Percentiles rank a stretch among this genome's conserved stretches.
These are phyloP conservation scores for Cyrtonyx montezumae DNA, from an alignment of 2,113 vertebrate species.

Conservation along the genomic window DNA sequence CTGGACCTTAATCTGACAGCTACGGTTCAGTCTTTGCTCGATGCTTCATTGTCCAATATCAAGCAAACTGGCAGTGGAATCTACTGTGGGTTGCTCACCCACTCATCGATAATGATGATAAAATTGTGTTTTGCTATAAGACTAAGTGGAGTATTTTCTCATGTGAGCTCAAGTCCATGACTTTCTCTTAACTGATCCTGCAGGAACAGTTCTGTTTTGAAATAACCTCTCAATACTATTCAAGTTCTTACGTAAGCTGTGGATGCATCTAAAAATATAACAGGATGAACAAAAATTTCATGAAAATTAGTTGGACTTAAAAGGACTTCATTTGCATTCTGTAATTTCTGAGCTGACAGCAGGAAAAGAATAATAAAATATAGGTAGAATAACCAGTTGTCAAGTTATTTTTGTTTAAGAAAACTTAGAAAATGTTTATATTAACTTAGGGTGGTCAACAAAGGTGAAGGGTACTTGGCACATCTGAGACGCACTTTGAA, in stretches of 20 bases:
- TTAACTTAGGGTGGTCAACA: neutral
- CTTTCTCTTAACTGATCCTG: neutral
- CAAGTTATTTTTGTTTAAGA: neutral
- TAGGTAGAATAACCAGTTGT: neutral
- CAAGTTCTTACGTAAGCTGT: neutral
- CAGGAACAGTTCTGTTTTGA: neutral
- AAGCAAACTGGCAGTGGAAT: neutral
- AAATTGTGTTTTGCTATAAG: neutral
- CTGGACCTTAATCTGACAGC: neutral
- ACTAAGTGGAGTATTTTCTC: neutral
- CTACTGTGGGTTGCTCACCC: neutral
- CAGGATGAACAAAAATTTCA: neutral
- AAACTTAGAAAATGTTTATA: neutral
- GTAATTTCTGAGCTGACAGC: neutral
- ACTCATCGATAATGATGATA: neutral
- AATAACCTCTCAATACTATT: neutral
- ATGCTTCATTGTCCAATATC: neutral
- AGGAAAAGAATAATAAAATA: neutral
- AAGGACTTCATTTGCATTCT: neutral
- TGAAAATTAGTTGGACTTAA: neutral
- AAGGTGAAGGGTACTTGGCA: neutral
- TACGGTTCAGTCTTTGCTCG: neutral
- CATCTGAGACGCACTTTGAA: neutral
- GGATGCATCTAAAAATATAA: neutral
- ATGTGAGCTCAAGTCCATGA: neutral